Evolutionary conservation across 2,113 vertebrate species (phyloP).

Genomic region (Muscicapa adusta): DNA sequence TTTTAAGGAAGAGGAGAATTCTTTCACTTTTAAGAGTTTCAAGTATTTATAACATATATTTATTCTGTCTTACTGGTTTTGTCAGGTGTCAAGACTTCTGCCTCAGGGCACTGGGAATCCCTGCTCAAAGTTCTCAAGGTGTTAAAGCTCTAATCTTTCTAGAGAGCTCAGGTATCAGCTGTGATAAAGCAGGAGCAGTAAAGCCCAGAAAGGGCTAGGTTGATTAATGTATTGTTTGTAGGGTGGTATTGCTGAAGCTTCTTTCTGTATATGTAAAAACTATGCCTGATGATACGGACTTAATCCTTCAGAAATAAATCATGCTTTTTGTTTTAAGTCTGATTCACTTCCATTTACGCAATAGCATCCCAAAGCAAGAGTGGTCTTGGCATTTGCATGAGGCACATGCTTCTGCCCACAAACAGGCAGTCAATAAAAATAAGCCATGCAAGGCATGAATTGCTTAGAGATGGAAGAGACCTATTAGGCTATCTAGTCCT

Average conservation of each 20-base stretch:
- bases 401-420: background rate
- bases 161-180: background rate
- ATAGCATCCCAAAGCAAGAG: background rate
- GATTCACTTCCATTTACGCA: background rate
- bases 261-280: background rate
- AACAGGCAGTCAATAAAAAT: constrained; percentile 19
- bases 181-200: background rate
- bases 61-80: background rate
- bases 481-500: background rate
- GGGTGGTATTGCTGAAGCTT: background rate
- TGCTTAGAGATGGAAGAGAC: constrained; percentile 1
- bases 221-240: background rate
- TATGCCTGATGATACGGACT: background rate
- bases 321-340: background rate
- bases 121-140: background rate
- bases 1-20: background rate
- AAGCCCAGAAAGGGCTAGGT: background rate
- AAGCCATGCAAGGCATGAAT: background rate
- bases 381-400: background rate
- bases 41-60: background rate
- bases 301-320: background rate
- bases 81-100: background rate
- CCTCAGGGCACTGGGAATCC: background rate
- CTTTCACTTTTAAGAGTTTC: background rate
- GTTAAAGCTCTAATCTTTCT: background rate